phyloP scores from a whole-genome alignment of 1,140 invertebrate species.

The Lordiphosa collinella region DNA sequence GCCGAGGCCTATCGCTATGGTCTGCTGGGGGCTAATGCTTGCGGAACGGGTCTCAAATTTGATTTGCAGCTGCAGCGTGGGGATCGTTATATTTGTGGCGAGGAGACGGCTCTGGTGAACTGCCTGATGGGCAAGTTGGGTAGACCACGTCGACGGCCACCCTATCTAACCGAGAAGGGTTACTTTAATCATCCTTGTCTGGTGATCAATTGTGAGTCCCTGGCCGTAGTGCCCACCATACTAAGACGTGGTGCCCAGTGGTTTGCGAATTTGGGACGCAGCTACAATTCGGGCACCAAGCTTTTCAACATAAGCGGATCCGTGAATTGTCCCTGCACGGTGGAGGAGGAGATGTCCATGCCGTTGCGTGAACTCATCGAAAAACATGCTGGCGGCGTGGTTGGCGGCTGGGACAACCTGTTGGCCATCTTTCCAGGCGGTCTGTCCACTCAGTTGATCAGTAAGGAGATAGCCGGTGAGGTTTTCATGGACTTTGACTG shows the following conservation, averaged over 20 bases:
- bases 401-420: conserved; percentile 98
- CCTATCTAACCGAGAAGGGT: conserved; percentile 98
- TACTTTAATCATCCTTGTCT: conserved; percentile 98
- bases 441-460: conserved; percentile 96
- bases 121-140: conserved; percentile 99
- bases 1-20: conserved; percentile 98
- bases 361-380: conserved; percentile 97
- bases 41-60: conserved; percentile 97
- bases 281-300: conserved; percentile 97
- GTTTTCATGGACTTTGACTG: conserved; percentile 98
- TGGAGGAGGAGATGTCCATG: conserved; percentile 99
- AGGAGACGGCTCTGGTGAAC: conserved; percentile 99
- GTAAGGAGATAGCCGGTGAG: conserved; percentile 94
- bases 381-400: conserved; percentile 96
- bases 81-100: conserved; percentile 99
- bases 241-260: conserved; percentile 95
- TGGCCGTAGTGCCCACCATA: conserved; percentile 97
- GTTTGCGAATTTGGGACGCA: conserved; percentile 96
- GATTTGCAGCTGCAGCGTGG: conserved; percentile 97
- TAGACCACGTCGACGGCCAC: conserved; percentile 97
- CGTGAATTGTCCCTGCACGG: conserved; percentile 97
- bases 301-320: conserved; percentile 99
- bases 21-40: conserved; percentile 96
- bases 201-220: conserved; percentile 98
- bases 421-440: conserved; percentile 98